phyloP scores from a whole-genome alignment of 2,113 vertebrate genomes.

The Heterotilapia buettikoferi region DNA sequence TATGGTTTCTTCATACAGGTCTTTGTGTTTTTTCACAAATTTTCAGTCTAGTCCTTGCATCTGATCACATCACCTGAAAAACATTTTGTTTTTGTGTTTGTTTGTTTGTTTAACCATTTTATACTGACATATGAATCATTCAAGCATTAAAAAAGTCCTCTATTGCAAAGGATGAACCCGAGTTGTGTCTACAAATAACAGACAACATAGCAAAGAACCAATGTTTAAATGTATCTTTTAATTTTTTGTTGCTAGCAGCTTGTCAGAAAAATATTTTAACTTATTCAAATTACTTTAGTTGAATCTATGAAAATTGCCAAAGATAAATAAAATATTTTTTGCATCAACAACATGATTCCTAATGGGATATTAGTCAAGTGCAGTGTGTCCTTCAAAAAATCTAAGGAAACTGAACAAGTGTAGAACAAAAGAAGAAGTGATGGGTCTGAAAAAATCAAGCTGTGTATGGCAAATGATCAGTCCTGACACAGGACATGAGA shows the following conservation, averaged over 20 bases:
- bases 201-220: not conserved
- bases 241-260: not conserved
- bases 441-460: not conserved
- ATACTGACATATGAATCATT: not conserved
- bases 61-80: not conserved
- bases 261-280: not conserved
- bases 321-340: not conserved
- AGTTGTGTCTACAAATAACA: not conserved
- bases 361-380: accelerated
- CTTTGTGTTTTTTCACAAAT: not conserved
- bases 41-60: not conserved
- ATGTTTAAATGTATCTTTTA: accelerated
- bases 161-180: accelerated
- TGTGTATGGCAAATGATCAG: not conserved
- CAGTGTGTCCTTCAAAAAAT: not conserved
- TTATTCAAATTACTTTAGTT: not conserved
- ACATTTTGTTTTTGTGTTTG: accelerated
- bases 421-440: not conserved
- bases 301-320: not conserved
- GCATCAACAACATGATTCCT: not conserved
- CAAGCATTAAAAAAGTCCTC: not conserved
- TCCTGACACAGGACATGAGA: not conserved
- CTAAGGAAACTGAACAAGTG: not conserved
- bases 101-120: not conserved
- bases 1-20: not conserved